Conservation (phyloP, 2,113 vertebrate genomes). For the Piaya cayana region DNA sequence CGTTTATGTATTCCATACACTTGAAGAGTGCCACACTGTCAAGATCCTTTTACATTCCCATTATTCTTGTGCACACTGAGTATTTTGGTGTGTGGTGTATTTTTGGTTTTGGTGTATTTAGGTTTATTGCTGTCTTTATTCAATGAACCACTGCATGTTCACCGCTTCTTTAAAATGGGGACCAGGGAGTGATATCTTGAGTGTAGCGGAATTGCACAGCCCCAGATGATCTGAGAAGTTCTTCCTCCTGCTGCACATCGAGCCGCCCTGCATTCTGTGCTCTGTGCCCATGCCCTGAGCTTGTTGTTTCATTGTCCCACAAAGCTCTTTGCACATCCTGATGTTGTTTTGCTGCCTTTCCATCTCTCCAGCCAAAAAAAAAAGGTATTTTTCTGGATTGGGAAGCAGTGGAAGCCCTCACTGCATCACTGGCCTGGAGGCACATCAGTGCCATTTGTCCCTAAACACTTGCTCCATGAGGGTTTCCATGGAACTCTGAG, state of each 20-base stretch:
- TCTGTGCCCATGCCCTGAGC: neutral
- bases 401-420: neutral
- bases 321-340: neutral
- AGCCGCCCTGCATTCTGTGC: neutral
- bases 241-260: neutral
- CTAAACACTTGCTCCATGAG: neutral
- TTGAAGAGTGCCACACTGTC: neutral
- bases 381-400: neutral
- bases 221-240: neutral
- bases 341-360: neutral
- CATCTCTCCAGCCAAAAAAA: neutral
- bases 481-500: neutral
- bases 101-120: no score
- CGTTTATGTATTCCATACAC: neutral
- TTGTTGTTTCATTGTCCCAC: neutral
- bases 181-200: neutral
- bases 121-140: neutral
- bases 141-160: neutral
- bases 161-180: neutral
- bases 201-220: neutral
- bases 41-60: neutral
- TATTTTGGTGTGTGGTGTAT: neutral
- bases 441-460: rapidly evolving
- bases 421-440: neutral
- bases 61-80: neutral